Conservation (phyloP, 2,797 vertebrate genomes). For the Uromys caudimaculatus region DNA sequence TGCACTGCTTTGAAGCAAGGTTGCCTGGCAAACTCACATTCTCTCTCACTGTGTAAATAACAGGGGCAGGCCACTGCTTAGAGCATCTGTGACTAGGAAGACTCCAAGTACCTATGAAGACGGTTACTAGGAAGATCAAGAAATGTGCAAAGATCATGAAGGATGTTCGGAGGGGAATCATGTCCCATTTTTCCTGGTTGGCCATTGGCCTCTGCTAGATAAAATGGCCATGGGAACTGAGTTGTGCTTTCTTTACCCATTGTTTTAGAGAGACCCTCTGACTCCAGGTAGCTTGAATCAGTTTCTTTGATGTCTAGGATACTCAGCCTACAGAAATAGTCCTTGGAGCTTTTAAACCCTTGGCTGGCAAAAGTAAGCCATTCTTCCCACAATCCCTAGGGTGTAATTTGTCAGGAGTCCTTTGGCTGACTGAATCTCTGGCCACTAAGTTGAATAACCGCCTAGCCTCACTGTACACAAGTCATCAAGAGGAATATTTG, state of each 20-base stretch:
- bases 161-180: fast-evolving
- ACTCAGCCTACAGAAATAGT: not conserved
- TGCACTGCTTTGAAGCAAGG: not conserved
- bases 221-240: not conserved
- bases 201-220: not conserved
- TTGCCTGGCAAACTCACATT: not conserved
- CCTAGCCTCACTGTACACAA: not conserved
- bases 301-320: not conserved
- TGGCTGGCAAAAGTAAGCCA: not conserved
- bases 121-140: no score
- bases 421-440: not conserved
- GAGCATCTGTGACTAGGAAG: not conserved
- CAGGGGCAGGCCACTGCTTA: not conserved
- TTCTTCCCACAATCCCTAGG: not conserved
- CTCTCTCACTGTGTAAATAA: not conserved
- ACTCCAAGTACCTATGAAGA: fast-evolving
- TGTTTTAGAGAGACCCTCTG: not conserved
- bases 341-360: not conserved
- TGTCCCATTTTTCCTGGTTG: not conserved
- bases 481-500: not conserved
- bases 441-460: not conserved
- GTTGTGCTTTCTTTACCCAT: not conserved
- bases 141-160: not conserved
- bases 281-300: no score
- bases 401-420: no score